Evolutionary conservation across 2,888 invertebrate genomes (phyloP), one percentile per base, ranked within the genome.

Genomic region (Ormyrus pomaceus): DNA sequence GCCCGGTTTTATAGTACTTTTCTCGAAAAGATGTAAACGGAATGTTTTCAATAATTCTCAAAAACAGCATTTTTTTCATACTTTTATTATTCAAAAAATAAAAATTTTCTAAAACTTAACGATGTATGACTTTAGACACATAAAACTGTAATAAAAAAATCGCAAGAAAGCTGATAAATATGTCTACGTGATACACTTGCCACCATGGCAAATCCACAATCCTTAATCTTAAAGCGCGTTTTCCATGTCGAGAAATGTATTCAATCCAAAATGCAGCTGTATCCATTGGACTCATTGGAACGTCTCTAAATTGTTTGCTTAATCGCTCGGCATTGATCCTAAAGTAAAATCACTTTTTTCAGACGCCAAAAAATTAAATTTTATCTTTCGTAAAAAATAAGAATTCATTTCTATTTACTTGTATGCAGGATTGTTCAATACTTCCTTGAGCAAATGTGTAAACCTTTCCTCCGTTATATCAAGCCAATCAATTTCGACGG

Each of bases 221-320:
- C 10, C 58, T 58, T 6, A 58, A 70, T 58, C 34, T n/a, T 0
- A 70, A n/a, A 5, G 59, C n/a, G 5, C 59, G 13, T 51, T 62
- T 70, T 9, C 70, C 70, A 50, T 70, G 56, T 3, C 58, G 56
- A 13, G 10, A 89, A 93, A 94, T 93, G 86, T 94, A 93, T 86
- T 95, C 94, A 45, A 94, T 92, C 95, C 95, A 95, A 91, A 93
- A 93, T 7, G 93, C 90, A 5, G 95, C 92, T 7, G 93, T 93
- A 48, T 93, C 92, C 46, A 94, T 90, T 0, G 94, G 93, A 5
- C 92, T 89, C 82, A 93, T 89, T 0, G 92, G 93, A 0, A 94
- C 92, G 85, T 94, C 93, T 34, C 19, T 53, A 10, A 66, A 53
- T 5, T 2, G 10, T 6, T 56, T 45, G 13, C 69, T 69, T 5